Evolutionary conservation across 92 coral and sea anemone genomes (phyloP), one percentile per base, ranked within the genome.

Genomic region (Palythoa heliodiscus): DNA sequence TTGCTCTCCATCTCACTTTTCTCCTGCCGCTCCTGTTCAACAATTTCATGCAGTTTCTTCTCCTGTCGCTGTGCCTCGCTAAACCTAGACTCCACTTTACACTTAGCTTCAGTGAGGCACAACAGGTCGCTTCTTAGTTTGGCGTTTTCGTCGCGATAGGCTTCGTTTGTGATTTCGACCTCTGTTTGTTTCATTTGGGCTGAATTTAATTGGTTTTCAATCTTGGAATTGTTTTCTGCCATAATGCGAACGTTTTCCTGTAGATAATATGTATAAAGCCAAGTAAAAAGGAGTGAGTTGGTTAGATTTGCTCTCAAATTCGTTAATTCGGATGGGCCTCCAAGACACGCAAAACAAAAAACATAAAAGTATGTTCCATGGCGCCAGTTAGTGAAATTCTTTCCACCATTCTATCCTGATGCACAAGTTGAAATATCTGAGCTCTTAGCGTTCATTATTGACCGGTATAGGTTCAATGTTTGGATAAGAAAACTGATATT

Each of bases 111-210:
- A 0, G 98, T 86, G 60, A 94, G 70, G 2, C 93, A 88, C 78
- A 90, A 87, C 20, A 97, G 89, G 20, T 94, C 98, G 29, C 87
- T 78, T 52, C 95, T 86, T 16, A 97, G 91, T 77, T 92, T 84
- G 43, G 91, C 95, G 85, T 94, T 97, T 72, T 97, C 99, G 19
- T 90, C 95, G 64, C 92, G 93, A 76, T 91, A 95, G 1, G 98
- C 92, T 25, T 89, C 95, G 68, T 87, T 93, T 8, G 98, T 94
- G 25, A 86, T 91, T 83, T 97, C 97, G 83, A 97, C 90, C 76
- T 97, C 99, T 11, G 88, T 71, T 89, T 95, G 75, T 57, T 97
- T 95, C 60, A 91, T 91, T 83, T 90, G 90, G 54, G 92, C 78
- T 7, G 92, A 91, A 73, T 82, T 92, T 63, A 97, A 88, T 66